Conservation (phyloP, 2,888 invertebrate genomes). For the Pseudococcus jackbeardsleyi region DNA sequence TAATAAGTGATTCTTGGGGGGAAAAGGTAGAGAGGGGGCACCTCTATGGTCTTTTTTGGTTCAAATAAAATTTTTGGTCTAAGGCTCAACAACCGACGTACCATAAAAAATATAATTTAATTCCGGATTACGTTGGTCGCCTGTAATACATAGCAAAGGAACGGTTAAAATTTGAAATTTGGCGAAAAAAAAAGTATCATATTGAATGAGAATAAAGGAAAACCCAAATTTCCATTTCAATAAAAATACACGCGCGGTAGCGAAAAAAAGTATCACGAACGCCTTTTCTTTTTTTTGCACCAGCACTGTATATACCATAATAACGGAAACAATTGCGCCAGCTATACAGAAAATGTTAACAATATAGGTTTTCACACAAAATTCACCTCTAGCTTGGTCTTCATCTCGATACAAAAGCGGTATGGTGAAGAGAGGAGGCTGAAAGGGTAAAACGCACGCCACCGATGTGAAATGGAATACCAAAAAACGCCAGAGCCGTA, state of each 20-base stretch:
- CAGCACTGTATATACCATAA: conserved; percentile 5
- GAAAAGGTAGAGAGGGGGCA: not conserved
- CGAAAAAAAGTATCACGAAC: not conserved
- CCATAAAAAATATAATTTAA: conserved; percentile 45
- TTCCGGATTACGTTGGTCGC: conserved; percentile 46
- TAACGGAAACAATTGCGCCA: conserved; percentile 54
- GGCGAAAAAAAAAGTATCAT: conserved; percentile 30
- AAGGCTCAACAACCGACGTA: not conserved
- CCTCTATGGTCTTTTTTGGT: no score
- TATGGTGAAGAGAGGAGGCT: not conserved
- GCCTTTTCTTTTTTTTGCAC: not conserved
- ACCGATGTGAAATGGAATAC: conserved; percentile 50
- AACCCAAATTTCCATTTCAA: conserved; percentile 54
- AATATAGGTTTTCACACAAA: conserved; percentile 49
- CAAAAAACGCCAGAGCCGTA: conserved; percentile 37
- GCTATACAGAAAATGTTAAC: conserved; percentile 53
- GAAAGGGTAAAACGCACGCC: not conserved
- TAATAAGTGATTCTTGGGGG: not conserved
- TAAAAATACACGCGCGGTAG: conserved; percentile 23
- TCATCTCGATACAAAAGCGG: conserved; percentile 35
- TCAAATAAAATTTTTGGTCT: not conserved
- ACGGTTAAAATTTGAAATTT: conserved; percentile 53
- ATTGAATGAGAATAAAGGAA: conserved; percentile 53
- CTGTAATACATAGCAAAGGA: conserved; percentile 12
- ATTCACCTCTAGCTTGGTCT: conserved; percentile 17